These are phyloP conservation scores for Spisula solida DNA, from an alignment of 2,888 invertebrate species.

Conservation along the genomic window DNA sequence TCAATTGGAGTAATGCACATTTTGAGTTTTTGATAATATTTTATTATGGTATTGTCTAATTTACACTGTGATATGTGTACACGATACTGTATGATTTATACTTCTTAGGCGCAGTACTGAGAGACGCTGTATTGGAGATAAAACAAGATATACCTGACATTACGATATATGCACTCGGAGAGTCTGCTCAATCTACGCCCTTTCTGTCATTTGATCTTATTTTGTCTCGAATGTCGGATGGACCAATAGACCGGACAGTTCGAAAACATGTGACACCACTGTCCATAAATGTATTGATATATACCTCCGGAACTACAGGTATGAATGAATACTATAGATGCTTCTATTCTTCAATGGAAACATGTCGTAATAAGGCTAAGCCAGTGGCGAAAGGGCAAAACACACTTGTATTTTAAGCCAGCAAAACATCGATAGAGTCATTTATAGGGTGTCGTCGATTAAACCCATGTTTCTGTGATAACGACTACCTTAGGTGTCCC, in stretches of 20 bases:
- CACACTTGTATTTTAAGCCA: too few relatives aligned
- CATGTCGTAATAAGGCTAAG: too few relatives aligned
- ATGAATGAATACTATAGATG: background rate
- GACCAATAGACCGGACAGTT: constrained; percentile 61
- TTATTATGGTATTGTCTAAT: too few relatives aligned
- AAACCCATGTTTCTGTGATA: too few relatives aligned
- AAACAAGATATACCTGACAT: constrained; percentile 69
- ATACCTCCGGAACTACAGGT: constrained; percentile 92
- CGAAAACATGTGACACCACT: constrained; percentile 61
- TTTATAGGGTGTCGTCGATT: too few relatives aligned
- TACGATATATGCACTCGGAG: constrained; percentile 74
- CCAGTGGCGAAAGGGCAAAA: too few relatives aligned
- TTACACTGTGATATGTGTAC: too few relatives aligned
- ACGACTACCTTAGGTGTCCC: too few relatives aligned
- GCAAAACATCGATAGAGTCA: too few relatives aligned
- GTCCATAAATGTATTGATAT: constrained; percentile 93
- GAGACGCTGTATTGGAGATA: constrained; percentile 77
- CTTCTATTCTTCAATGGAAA: background rate
- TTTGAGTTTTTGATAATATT: too few relatives aligned
- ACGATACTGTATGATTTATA: too few relatives aligned
- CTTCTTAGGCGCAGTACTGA: constrained; percentile 74
- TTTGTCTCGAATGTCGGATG: constrained; percentile 68
- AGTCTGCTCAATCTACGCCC: constrained; percentile 55
- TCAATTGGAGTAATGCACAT: too few relatives aligned
- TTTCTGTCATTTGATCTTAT: constrained; percentile 75